Evolutionary conservation across 2,888 invertebrate species (phyloP).

Genomic region (Seira musarum): DNA sequence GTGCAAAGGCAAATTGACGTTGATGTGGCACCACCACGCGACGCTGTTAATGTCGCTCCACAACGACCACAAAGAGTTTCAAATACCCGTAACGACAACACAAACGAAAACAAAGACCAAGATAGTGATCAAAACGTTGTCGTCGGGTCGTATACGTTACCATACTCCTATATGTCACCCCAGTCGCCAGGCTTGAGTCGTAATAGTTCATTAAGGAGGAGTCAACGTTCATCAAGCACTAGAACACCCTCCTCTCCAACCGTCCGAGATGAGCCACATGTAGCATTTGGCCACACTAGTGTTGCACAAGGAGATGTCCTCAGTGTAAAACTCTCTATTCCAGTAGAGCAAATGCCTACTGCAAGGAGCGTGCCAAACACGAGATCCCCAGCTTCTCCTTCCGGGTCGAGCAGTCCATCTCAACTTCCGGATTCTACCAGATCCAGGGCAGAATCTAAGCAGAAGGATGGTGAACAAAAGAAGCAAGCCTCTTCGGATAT

Average conservation of each 20-base stretch:
- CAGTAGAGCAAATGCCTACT: conserved; percentile 47
- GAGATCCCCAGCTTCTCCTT: conserved; percentile 20
- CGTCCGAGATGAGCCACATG: conserved; percentile 15
- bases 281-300: conserved; percentile 41
- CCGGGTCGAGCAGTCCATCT: conserved; percentile 13
- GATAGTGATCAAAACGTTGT: conserved; percentile 33
- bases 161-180: conserved; percentile 43
- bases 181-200: conserved; percentile 16
- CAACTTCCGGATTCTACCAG: conserved; percentile 44
- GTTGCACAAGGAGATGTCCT: conserved; percentile 54
- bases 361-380: conserved; percentile 7
- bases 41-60: neutral
- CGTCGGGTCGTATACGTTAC: conserved; percentile 45
- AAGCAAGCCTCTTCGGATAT: conserved; percentile 1
- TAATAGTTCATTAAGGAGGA: conserved; percentile 31
- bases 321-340: conserved; percentile 51
- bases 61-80: neutral
- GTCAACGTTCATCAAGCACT: conserved; percentile 21
- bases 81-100: neutral
- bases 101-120: neutral
- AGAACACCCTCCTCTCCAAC: conserved; percentile 26
- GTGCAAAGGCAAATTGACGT: neutral
- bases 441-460: conserved; percentile 45
- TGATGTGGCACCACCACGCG: neutral
- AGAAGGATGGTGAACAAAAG: conserved; percentile 34